Conservation (phyloP, 2,888 invertebrate genomes). For the Amiota communis region DNA sequence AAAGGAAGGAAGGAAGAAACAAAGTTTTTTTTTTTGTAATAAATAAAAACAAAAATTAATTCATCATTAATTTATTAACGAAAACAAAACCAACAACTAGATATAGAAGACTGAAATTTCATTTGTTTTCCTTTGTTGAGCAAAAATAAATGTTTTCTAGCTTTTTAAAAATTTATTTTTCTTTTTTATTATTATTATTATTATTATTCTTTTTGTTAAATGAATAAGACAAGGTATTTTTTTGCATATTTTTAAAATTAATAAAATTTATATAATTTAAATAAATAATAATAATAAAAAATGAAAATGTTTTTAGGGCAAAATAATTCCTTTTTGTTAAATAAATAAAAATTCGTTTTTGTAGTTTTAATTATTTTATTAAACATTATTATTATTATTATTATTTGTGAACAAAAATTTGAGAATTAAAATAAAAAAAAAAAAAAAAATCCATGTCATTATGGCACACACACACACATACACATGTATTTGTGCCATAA, state of each 20-base stretch:
- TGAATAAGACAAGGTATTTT: too few species aligned
- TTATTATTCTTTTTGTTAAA: conserved; percentile 40
- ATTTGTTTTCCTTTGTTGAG: conserved; percentile 33
- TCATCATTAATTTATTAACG: background rate
- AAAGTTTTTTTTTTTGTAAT: conserved; percentile 37
- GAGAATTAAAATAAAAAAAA: too few species aligned
- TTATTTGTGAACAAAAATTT: background rate
- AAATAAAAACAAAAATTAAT: conserved; percentile 31
- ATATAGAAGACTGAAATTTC: conserved; percentile 63
- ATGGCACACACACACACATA: background rate
- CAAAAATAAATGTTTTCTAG: background rate
- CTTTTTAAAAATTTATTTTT: background rate
- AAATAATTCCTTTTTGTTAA: too few species aligned
- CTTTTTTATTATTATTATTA: conserved; percentile 21
- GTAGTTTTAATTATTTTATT: too few species aligned
- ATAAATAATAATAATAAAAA: too few species aligned
- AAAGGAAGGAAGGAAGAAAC: conserved; percentile 43
- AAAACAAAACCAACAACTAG: conserved; percentile 53
- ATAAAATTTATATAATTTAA: too few species aligned
- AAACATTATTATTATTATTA: too few species aligned
- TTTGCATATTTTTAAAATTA: too few species aligned
- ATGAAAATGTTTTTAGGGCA: too few species aligned
- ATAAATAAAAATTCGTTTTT: too few species aligned
- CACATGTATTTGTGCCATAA: background rate
- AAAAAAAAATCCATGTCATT: conserved; percentile 2